Base-by-base conservation (phyloP, 2,888 invertebrate species). In the Ernsta delagoae region DNA sequence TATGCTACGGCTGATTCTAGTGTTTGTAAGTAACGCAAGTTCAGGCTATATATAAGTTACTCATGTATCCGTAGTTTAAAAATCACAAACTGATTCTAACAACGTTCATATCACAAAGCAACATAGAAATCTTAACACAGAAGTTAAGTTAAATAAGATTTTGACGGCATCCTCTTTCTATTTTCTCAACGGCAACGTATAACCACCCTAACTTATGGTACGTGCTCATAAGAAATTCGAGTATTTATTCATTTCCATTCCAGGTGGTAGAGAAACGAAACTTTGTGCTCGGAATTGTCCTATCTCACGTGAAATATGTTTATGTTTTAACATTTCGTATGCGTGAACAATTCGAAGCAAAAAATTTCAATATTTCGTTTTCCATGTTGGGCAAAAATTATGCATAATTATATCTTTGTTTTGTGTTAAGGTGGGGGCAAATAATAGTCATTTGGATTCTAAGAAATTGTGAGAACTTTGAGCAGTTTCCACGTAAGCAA, bases 281-380 rank as follows among this genome's bases (percentile, higher is more conserved):
- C 60, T 67, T 67, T 67, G 54, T 59, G 67, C 36, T 67, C 60
- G 7, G 54, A 61, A 61, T 67, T 67, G 60, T 48, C 67, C 61
- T 59, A 54, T 54, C 43, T 66, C 54, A n/a, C 41, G 7, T 31
- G 45, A n/a, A 12, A 65, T 50, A 41, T 59, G 56, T 61, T 45
- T 39, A 16, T 11, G 31, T 59, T 48, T 59, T 41, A 48, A 12
- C 48, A 12, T 48, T 48, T 48, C 12, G 3, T 48, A 12, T 48
- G 48, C 12, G 12, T 48, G 48, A 12, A 12, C n/a, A 48, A 48
- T 12, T n/a, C 7, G 41, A 8, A 41, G 8, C 5, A 36, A 41
- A 41, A 41, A 41, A 6, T 41, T 24, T 24, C 24, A n/a, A n/a
- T n/a, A n/a, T n/a, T n/a, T n/a, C n/a, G n/a, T n/a, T n/a, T n/a